Base-by-base conservation (phyloP, 1,140 invertebrate species). In the Lutraria rhynchaena region DNA sequence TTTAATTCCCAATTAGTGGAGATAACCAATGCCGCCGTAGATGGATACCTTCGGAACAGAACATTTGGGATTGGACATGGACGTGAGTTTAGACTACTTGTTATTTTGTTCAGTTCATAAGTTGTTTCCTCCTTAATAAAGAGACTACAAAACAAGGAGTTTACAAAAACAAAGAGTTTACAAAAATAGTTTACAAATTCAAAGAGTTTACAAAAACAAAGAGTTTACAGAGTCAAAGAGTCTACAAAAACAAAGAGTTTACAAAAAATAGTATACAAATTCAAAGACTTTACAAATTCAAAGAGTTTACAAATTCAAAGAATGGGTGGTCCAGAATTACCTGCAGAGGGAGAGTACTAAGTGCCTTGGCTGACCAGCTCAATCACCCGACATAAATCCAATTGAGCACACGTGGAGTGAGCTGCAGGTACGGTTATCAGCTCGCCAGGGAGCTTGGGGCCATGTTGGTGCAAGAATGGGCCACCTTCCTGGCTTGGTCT, bases 1-100 rank as follows among this genome's bases (percentile, higher is more conserved):
- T 44, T 71, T 22, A 19, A 7, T 0, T 22, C 49, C 7, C 46
- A 51, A 31, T 27, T 71, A 13, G 69, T 71, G 15, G 69, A 71
- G 27, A 22, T 71, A 35, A 71, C 29, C 15, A n/a, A 41, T 7
- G 46, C 33, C 19, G 37, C 31, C 9, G 49, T 55, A 41, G 51
- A 71, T 71, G 29, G 31, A 15, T 71, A 55, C 49, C 49, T 71
- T n/a, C 35, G 44, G 13, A 41, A n/a, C 24, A 71, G 49, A 41
- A 11, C 51, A n/a, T 35, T 13, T 5, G 19, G 4, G 11, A 15
- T 55, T 0, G 69, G 69, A 37, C n/a, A n/a, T n/a, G 51, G 53
- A 3, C 4, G 9, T 24, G 19, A 11, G 17, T 49, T 69, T 29
- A 2, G 3, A 22, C 17, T 31, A 24, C 11, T 22, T 22, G 3